Evolutionary conservation across 2,888 invertebrate species (phyloP), one percentile per base, ranked within the genome.

Genomic region (Caenorhabditis sp.): DNA sequence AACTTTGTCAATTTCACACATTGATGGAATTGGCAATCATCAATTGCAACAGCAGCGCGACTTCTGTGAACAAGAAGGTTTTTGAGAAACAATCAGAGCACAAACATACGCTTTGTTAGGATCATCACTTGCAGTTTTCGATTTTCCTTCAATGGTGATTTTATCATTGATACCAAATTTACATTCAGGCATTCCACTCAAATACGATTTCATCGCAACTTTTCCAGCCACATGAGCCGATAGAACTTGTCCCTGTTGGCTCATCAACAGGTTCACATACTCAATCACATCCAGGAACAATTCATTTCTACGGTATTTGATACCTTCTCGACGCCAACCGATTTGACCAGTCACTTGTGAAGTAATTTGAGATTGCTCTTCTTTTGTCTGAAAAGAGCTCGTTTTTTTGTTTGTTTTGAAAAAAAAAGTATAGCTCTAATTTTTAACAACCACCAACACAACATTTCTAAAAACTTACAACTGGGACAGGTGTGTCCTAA

Each of bases 1-100:
- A 99, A 99, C 91, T 99, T 99, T 89, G 95, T 96, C 69, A 99
- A 91, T 89, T 99, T 99, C 60, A 99, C 99, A 88, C 99, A 99
- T 90, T 99, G 99, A 90, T 99, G 99, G 90, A 99, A 99, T 90
- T 99, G 99, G 87, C 99, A 99, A 90, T 99, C 99, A 88, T 99
- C 99, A 84, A 99, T 99, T 24, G 97, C 99, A n/a, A 99, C 97
- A 50, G 97, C 95, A 0, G 96, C 95, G 89, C 97, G 97, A 62
- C 95, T 78, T 58, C 86, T 86, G 73, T 26, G 84, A 72, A 62
- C 51, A 66, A 24, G 10, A 31, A 31, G 4, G 4, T 31, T 10
- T 59, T 50, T 63, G 1, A 43, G 14, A 23, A 53, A 21, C 10
- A 53, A n/a, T 1, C 17, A 10, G 14, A 43, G 17, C 14, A 50